These are phyloP conservation scores for Elachura formosa DNA, from an alignment of 2,113 vertebrate genomes.

Conservation along the genomic window DNA sequence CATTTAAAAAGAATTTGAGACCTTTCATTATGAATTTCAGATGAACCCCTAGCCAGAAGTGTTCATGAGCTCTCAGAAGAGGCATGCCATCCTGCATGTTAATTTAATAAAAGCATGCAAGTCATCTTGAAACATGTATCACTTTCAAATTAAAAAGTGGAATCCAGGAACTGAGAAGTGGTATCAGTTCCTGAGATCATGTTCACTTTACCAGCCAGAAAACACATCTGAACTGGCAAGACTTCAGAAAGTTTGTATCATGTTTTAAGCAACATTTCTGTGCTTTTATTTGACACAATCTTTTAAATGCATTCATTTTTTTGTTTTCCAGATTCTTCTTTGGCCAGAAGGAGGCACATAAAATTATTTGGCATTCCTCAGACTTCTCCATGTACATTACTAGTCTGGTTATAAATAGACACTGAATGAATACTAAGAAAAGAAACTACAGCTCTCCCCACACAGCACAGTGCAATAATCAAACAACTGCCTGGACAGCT, in stretches of 20 bases:
- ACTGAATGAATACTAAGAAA: not conserved
- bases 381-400: not conserved
- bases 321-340: not conserved
- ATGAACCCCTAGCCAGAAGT: not conserved
- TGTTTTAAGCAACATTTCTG: constrained; percentile 25
- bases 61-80: not conserved
- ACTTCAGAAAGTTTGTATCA: not conserved
- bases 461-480: not conserved
- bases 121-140: constrained; percentile 17
- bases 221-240: constrained; percentile 30
- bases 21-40: not conserved
- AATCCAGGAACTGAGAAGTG: constrained; percentile 18
- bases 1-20: not conserved
- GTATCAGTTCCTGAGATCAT: constrained; percentile 24
- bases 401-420: not conserved
- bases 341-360: not conserved
- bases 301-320: not conserved
- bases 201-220: constrained; percentile 11
- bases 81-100: not conserved
- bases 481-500: not conserved
- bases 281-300: not conserved
- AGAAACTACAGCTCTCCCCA: not conserved
- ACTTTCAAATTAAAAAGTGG: constrained; percentile 13
- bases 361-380: not conserved
- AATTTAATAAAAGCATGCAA: constrained; percentile 11